Conservation (phyloP, 2,113 vertebrate species). For the Sylvietta virens region DNA sequence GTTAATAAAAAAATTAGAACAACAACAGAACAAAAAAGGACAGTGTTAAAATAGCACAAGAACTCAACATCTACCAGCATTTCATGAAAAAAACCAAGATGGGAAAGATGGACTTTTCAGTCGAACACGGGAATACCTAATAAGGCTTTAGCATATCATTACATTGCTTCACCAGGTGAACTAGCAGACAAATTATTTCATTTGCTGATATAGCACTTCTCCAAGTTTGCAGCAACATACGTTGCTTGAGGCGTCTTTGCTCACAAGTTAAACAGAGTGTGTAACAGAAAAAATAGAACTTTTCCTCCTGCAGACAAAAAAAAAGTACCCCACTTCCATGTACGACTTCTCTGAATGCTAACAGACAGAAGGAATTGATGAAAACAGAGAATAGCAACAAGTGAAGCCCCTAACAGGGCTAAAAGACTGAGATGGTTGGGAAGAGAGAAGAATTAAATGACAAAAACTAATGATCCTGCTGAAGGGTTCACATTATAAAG, state of each 20-base stretch:
- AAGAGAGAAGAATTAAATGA: neutral
- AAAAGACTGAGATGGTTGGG: neutral
- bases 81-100: neutral
- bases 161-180: neutral
- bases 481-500: neutral
- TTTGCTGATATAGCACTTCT: neutral
- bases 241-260: neutral
- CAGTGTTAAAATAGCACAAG: neutral
- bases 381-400: neutral
- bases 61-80: neutral
- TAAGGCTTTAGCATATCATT: neutral
- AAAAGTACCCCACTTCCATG: neutral
- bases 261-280: neutral
- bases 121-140: neutral
- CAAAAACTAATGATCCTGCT: neutral
- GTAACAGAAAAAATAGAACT: rapidly evolving
- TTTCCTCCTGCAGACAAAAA: neutral
- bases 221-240: neutral
- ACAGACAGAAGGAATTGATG: neutral
- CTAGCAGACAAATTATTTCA: neutral
- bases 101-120: neutral
- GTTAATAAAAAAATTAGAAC: neutral
- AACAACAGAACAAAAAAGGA: neutral
- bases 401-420: neutral
- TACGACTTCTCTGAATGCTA: neutral